These are phyloP conservation scores for Subanguina moxae DNA, from an alignment of 1,140 invertebrate genomes.

Conservation along the genomic window DNA sequence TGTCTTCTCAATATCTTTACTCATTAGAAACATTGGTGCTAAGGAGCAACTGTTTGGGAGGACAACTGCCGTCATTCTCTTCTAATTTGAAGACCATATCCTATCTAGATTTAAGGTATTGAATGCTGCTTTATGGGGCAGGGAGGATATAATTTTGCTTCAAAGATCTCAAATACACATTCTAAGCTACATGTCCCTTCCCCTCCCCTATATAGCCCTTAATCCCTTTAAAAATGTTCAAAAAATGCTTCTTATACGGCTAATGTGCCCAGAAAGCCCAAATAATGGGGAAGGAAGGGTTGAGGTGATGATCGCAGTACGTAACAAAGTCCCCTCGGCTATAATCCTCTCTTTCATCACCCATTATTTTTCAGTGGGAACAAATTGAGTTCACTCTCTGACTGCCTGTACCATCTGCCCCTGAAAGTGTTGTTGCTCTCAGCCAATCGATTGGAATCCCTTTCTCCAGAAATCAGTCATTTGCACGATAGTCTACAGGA, in stretches of 20 bases:
- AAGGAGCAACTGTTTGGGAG: not conserved
- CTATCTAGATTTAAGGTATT: conserved; percentile 1
- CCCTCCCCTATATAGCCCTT: no score
- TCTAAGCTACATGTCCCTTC: no score
- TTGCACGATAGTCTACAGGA: not conserved
- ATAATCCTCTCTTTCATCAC: no score
- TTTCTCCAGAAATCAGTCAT: not conserved
- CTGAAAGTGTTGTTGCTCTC: not conserved
- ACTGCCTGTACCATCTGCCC: not conserved
- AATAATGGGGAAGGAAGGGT: no score
- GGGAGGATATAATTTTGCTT: no score
- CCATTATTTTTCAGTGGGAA: not conserved
- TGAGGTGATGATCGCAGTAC: no score
- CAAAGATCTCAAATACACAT: no score
- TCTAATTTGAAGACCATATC: not conserved
- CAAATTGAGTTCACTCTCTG: not conserved
- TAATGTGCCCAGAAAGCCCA: no score
- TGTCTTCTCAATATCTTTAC: not conserved
- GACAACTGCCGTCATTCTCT: not conserved
- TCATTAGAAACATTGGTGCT: not conserved
- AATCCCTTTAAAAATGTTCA: no score
- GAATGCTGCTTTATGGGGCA: no score
- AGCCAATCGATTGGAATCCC: not conserved
- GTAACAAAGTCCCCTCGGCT: no score
- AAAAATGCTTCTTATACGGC: no score